Evolutionary conservation across 1,140 invertebrate species (phyloP), one percentile per base, ranked within the genome.

Genomic region (Psilanteris sp.): DNA sequence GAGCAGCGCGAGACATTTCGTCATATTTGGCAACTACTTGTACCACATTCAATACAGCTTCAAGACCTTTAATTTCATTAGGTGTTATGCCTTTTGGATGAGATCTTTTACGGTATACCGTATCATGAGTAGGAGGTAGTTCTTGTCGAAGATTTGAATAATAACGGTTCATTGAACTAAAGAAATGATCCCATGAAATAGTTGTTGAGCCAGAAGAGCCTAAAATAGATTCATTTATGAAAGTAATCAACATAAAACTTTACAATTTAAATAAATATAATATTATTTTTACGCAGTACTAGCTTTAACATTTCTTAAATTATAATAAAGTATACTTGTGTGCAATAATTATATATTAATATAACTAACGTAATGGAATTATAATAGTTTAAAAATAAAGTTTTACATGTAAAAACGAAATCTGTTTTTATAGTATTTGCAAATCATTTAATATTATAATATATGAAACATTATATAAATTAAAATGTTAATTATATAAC

Each of bases 161-260:
- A 78, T 95, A 98, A 70, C 93, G 92, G 50, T 92, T 91, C 26
- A 98, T 89, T 0, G 96, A 96, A 3, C 90, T 90, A 77, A 98
- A 97, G 82, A 98, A 96, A 81, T 97, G 95, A 81, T 97, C 94
- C 94, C 95, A 96, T 0, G 94, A 95, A 8, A 96, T 87, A 2
- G 90, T 90, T 31, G 86, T 87, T 13, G 87, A 88, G 34, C 84
- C 89, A 8, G 86, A 88, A 59, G 85, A 66, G 9, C 88, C 87
- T 87, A 10, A 20, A 3, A 20, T 20, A 20, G 5, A 3, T 20
- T 20, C 2, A 20, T 2, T 20, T 20, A 20, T 3, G 2, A 20
- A 20, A 20, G 2, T 2, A 20, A 20, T 20, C 18, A n/a, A n/a
- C n/a, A n/a, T n/a, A n/a, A n/a, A n/a, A n/a, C n/a, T n/a, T n/a